These are phyloP conservation scores for Holothuria glaberrima DNA, from an alignment of 35 echinoderm and acorn worm species.

Conservation along the genomic window DNA sequence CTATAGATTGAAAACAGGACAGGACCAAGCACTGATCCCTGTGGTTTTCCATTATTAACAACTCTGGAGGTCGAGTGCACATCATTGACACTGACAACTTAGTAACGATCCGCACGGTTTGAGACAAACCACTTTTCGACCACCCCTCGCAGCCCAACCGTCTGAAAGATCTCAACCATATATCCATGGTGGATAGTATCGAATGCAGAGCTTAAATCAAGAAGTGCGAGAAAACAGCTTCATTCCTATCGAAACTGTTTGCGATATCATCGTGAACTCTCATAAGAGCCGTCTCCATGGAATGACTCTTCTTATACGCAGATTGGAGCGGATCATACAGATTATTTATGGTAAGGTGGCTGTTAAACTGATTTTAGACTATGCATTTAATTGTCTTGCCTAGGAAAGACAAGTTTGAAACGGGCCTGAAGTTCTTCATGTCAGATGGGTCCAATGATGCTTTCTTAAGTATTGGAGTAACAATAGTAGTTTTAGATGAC, in stretches of 20 bases:
- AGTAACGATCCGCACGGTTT: background rate
- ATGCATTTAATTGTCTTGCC: constrained; percentile 22
- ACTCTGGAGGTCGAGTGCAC: background rate
- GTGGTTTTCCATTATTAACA: background rate
- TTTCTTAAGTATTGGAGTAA: background rate
- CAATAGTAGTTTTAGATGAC: too few relatives aligned
- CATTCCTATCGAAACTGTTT: background rate
- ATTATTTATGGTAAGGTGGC: background rate
- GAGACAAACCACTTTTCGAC: background rate
- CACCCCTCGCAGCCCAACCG: background rate
- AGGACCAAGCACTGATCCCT: background rate
- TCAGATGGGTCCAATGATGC: background rate
- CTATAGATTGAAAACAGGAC: background rate
- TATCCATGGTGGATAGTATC: constrained; percentile 7
- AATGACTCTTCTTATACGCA: constrained; percentile 29
- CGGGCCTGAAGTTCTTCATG: constrained; percentile 44
- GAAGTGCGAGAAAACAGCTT: constrained; percentile 9
- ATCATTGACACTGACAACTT: background rate
- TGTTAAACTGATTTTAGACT: constrained; percentile 4
- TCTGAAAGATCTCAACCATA: background rate
- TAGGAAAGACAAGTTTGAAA: constrained; percentile 33
- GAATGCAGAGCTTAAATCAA: constrained; percentile 32
- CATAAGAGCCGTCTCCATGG: constrained; percentile 4
- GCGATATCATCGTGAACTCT: constrained; percentile 4
- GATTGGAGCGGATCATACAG: constrained; percentile 15